Base-by-base conservation (phyloP, 2,888 invertebrate species). In the Eupithecia insigniata region DNA sequence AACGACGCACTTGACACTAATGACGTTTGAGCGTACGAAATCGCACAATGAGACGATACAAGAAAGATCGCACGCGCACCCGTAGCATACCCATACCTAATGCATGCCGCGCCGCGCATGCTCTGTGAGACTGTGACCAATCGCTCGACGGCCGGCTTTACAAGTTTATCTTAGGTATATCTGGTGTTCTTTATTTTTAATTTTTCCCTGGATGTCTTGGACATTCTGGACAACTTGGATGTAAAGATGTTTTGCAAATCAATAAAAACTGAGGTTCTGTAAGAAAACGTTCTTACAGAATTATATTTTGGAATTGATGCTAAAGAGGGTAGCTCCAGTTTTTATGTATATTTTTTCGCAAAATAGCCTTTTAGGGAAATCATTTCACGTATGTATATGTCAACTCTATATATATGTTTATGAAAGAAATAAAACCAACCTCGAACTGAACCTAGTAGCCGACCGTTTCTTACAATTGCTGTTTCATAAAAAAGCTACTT, bases 1-100 rank as follows among this genome's bases (percentile, higher is more conserved):
- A 86, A 87, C 85, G 85, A 87, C 83, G 79, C 83, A 84, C 81
- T 86, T 86, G 89, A 85, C 87, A 83, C 84, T 90, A 89, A 91
- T 88, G 88, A 85, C 82, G 81, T 82, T 82, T 83, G 86, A 82
- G 87, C 90, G 87, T 90, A 88, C 85, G 82, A 86, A 90, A 90
- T 90, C 85, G 88, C 87, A 88, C 89, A 91, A 89, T 88, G 82
- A 88, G 87, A 84, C 76, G 81, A 81, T 73, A 78, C 78, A 79
- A 78, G 73, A 67, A 69, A 65, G 76, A 76, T 74, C 80, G 81
- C 84, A 80, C 84, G 86, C 81, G 82, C 80, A 65, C 71, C 34
- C 68, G 72, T 73, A 71, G 76, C 51, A 32, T 67, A 39, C 43
- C 64, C 67, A 32, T 64, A 64, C 64, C 34, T 67, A 73, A 70